These are phyloP conservation scores for Poeciliopsis turrubarensis DNA, from an alignment of 2,113 vertebrate species.

Conservation along the genomic window DNA sequence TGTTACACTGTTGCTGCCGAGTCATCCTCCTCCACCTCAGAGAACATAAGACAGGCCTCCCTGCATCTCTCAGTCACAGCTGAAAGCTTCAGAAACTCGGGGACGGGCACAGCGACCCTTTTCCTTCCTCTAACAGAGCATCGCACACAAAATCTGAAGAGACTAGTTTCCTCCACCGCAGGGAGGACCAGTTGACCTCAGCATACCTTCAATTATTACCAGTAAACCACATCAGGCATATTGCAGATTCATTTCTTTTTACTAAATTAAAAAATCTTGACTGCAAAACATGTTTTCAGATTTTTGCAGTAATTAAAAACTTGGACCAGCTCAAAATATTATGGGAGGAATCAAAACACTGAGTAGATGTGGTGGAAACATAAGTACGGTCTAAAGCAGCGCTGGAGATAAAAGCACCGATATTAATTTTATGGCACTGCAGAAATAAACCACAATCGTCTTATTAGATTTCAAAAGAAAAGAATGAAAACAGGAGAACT, in stretches of 20 bases:
- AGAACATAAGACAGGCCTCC: conserved; percentile 48
- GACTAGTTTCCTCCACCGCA: conserved; percentile 5
- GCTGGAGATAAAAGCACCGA: conserved; percentile 22
- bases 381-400: conserved; percentile 16
- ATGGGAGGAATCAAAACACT: conserved; percentile 36
- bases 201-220: conserved; percentile 1
- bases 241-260: conserved; percentile 4
- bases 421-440: conserved; percentile 17
- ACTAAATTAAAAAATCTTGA: background rate
- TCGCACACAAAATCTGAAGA: conserved; percentile 9
- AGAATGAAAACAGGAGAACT: conserved; percentile 1
- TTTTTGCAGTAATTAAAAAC: conserved; percentile 12
- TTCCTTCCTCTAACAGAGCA: conserved; percentile 10
- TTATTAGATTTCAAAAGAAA: conserved; percentile 23
- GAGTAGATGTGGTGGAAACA: conserved; percentile 36
- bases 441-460: conserved; percentile 7
- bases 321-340: conserved; percentile 8
- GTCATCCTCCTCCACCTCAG: conserved; percentile 38
- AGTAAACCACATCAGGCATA: background rate
- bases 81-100: conserved; percentile 44
- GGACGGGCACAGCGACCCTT: conserved; percentile 28
- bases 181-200: background rate
- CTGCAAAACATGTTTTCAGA: conserved; percentile 7
- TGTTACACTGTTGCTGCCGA: conserved; percentile 30
- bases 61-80: conserved; percentile 32